These are phyloP conservation scores for Papilio helenus DNA, from an alignment of 1,140 invertebrate genomes.

Conservation along the genomic window DNA sequence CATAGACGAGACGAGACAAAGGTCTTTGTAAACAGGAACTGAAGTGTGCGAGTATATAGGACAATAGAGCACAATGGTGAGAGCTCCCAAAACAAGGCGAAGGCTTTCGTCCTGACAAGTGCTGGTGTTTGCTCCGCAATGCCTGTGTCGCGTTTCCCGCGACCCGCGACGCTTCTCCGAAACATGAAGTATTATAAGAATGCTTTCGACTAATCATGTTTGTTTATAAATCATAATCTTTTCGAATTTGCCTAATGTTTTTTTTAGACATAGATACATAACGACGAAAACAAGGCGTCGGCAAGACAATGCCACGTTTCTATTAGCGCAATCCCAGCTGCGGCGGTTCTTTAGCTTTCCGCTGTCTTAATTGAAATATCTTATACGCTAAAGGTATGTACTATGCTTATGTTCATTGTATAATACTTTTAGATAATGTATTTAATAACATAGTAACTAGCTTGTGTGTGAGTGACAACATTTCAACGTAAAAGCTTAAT, in stretches of 20 bases:
- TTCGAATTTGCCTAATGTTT: no score
- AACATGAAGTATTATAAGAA: no score
- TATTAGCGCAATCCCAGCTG: neutral
- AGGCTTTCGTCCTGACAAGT: conserved; percentile 9
- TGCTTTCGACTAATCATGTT: no score
- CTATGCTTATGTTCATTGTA: neutral
- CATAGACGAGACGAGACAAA: neutral
- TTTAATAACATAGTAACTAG: no score
- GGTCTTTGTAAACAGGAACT: neutral
- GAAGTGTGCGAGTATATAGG: neutral
- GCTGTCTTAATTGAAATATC: neutral
- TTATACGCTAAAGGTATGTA: neutral
- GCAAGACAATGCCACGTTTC: neutral
- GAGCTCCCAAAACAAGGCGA: conserved; percentile 9
- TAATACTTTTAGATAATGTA: neutral
- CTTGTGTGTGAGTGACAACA: no score
- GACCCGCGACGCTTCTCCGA: neutral
- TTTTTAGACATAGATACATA: no score
- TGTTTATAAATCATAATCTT: no score
- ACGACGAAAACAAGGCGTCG: neutral
- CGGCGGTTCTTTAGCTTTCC: neutral
- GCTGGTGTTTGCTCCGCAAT: neutral
- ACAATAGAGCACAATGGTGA: neutral
- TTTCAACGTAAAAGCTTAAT: no score
- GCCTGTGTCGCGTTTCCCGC: neutral